phyloP scores from a whole-genome alignment of 2,888 invertebrate genomes.

The Amblyjoppa fuscipennis region DNA sequence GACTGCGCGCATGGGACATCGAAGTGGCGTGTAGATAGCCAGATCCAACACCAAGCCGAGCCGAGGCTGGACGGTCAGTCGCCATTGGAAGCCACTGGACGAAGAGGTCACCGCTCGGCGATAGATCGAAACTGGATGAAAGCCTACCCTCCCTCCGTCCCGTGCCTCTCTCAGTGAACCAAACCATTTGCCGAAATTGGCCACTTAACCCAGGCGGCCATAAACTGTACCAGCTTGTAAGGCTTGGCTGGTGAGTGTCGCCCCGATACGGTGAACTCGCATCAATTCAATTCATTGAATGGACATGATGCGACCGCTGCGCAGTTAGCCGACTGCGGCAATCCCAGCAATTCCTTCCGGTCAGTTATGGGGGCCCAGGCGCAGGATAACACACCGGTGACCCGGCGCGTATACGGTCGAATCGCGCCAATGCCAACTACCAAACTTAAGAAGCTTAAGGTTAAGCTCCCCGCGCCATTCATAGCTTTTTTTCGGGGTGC shows the following conservation, averaged over 20 bases:
- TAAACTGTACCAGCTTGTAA: slow-evolving; percentile 20
- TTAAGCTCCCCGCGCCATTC: slow-evolving; percentile 33
- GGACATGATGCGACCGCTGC: background rate
- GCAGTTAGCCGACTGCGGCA: slow-evolving; percentile 3
- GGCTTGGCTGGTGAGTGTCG: slow-evolving; percentile 38
- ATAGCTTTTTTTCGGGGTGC: slow-evolving; percentile 27
- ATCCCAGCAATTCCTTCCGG: slow-evolving; percentile 1
- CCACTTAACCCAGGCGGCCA: slow-evolving; percentile 28
- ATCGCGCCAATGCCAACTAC: background rate
- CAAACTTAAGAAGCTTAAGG: slow-evolving; percentile 64
- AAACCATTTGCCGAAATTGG: slow-evolving; percentile 72
- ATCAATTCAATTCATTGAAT: slow-evolving; percentile 62
- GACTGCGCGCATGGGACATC: background rate
- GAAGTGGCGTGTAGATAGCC: background rate
- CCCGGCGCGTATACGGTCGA: slow-evolving; percentile 1
- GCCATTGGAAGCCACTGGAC: background rate
- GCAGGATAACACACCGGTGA: background rate
- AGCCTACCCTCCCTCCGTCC: background rate
- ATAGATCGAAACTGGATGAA: slow-evolving; percentile 15
- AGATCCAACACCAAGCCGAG: background rate
- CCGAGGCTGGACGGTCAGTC: background rate
- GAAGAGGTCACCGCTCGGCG: background rate
- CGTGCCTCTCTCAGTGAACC: slow-evolving; percentile 46
- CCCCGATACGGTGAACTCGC: slow-evolving; percentile 41
- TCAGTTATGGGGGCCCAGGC: background rate